Conservation (phyloP, 2,797 vertebrate species). For the Chelon auratus region DNA sequence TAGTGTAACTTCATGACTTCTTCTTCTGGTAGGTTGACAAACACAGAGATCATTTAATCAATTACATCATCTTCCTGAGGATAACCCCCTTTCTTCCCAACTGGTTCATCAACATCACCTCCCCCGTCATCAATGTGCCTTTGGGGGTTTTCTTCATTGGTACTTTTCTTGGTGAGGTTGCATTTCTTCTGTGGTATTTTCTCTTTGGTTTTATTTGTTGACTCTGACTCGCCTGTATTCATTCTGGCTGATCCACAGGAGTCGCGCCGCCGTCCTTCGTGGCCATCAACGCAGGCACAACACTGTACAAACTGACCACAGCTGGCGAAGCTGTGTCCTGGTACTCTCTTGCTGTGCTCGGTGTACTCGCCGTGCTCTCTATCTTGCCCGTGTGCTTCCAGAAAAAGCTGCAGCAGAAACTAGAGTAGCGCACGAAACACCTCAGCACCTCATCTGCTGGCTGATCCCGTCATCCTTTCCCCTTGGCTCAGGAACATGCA, state of each 20-base stretch:
- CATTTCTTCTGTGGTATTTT: neutral
- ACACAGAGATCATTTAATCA: constrained; percentile 97
- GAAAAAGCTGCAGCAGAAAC: constrained; percentile 95
- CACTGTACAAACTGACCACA: constrained; percentile 97
- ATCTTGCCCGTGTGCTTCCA: constrained; percentile 96
- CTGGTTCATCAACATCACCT: constrained; percentile 99
- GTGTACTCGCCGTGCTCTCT: constrained; percentile 92
- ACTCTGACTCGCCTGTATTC: constrained; percentile 29
- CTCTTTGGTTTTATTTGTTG: neutral
- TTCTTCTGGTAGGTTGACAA: constrained; percentile 90
- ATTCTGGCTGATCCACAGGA: constrained; percentile 79
- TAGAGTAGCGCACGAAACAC: constrained; percentile 83
- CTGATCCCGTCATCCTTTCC: constrained; percentile 44
- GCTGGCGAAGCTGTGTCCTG: constrained; percentile 98
- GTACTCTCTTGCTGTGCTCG: constrained; percentile 95
- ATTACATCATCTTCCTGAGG: constrained; percentile 99
- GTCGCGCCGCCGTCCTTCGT: constrained; percentile 98
- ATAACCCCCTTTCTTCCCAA: constrained; percentile 99
- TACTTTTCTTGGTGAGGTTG: constrained; percentile 94
- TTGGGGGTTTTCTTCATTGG: constrained; percentile 97
- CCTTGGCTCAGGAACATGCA: constrained; percentile 73
- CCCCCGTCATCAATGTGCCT: constrained; percentile 97
- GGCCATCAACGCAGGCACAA: constrained; percentile 98
- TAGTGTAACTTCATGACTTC: constrained; percentile 3
- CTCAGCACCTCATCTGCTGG: constrained; percentile 63